Evolutionary conservation across 2,113 vertebrate species (phyloP).

Genomic region (Callorhinus ursinus): DNA sequence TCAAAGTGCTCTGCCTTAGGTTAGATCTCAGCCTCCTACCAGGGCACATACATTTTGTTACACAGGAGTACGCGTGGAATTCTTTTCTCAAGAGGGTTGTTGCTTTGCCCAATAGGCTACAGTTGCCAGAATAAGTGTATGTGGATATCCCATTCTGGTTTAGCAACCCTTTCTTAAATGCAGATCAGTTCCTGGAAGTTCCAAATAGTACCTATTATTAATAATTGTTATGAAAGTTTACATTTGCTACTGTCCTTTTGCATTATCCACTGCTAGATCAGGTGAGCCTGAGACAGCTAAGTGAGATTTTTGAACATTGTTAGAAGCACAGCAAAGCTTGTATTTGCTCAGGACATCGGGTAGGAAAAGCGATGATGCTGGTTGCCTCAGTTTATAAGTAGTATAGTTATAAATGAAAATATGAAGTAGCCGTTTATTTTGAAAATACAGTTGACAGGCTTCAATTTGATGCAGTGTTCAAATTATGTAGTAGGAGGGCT

Average conservation of each 20-base stretch:
- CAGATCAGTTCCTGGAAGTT: slow-evolving; percentile 44
- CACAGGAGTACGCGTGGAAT: neutral
- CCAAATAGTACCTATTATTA: neutral
- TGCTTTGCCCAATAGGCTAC: neutral
- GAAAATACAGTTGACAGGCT: neutral
- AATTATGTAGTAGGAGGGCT: neutral
- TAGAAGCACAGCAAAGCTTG: neutral
- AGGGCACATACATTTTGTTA: neutral
- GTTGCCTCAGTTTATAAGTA: slow-evolving; percentile 8
- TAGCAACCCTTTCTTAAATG: neutral
- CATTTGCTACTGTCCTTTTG: neutral
- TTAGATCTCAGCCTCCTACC: neutral
- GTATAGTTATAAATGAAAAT: slow-evolving; percentile 2
- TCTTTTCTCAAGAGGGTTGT: slow-evolving; percentile 24
- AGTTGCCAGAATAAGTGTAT: slow-evolving; percentile 53
- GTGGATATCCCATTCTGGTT: neutral
- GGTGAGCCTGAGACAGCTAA: neutral
- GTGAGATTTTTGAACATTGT: slow-evolving; percentile 33
- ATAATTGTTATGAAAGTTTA: slow-evolving; percentile 15
- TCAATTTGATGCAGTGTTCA: neutral
- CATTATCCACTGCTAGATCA: neutral
- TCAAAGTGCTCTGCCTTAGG: neutral
- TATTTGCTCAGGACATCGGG: neutral
- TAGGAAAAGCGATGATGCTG: slow-evolving; percentile 10
- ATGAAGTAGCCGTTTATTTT: slow-evolving; percentile 30